These are phyloP conservation scores for Spodoptera litura DNA, from an alignment of 1,140 invertebrate genomes.

Conservation along the genomic window DNA sequence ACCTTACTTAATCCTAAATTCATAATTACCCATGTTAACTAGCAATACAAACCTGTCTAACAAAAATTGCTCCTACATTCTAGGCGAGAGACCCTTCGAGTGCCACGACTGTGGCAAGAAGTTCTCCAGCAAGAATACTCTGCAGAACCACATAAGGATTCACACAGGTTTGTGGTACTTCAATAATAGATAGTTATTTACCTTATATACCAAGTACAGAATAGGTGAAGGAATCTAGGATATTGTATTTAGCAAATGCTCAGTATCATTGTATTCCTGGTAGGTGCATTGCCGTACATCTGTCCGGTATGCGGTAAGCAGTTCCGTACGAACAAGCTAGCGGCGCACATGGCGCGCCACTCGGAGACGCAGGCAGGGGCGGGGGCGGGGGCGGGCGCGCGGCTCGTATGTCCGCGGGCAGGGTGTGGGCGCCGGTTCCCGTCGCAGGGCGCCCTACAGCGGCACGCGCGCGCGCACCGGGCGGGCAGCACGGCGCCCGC, in stretches of 20 bases:
- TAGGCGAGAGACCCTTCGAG: constrained; percentile 64
- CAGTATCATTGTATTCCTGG: not conserved
- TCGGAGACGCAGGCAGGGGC: constrained; percentile 75
- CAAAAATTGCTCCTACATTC: not conserved
- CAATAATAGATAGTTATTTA: too few species aligned
- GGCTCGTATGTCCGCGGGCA: constrained; percentile 16
- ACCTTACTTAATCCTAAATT: not conserved
- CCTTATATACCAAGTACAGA: too few species aligned
- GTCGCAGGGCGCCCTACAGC: not conserved
- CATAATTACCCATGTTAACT: too few species aligned
- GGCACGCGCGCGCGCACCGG: constrained; percentile 59
- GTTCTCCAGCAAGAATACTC: constrained; percentile 62
- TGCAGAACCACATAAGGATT: constrained; percentile 63
- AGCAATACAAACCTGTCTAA: not conserved
- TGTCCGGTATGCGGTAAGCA: constrained; percentile 82
- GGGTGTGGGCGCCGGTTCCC: constrained; percentile 37
- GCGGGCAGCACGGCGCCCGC: constrained; percentile 78
- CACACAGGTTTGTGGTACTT: constrained; percentile 59
- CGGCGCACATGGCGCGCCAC: constrained; percentile 82
- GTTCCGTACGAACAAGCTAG: constrained; percentile 79
- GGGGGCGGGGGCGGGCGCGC: constrained; percentile 53
- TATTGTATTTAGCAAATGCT: not conserved
- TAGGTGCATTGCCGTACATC: constrained; percentile 83
- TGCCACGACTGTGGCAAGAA: constrained; percentile 63
- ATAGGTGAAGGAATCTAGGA: too few species aligned